Evolutionary conservation across 2,888 invertebrate species (phyloP).

Genomic region (Maniola hyperantus): DNA sequence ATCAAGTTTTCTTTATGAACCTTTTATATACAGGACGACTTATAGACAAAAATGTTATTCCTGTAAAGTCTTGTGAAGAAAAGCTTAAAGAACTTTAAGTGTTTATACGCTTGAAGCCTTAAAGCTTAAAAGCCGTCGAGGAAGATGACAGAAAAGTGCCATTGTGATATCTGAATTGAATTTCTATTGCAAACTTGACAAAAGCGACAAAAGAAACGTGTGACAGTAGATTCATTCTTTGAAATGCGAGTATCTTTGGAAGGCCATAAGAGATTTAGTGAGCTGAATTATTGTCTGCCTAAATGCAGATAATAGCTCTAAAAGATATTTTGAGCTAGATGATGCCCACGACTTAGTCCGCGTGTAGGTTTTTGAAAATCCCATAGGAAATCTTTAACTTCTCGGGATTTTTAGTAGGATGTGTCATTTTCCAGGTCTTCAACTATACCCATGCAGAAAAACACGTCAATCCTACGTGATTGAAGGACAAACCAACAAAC

Average conservation of each 20-base stretch:
- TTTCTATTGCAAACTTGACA: conserved; percentile 22
- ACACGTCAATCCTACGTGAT: too few species aligned
- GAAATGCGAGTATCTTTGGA: conserved; percentile 5
- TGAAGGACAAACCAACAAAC: too few species aligned
- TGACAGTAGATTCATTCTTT: not conserved
- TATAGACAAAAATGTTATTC: not conserved
- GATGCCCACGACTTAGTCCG: too few species aligned
- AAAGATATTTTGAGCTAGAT: not conserved
- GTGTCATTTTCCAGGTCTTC: too few species aligned
- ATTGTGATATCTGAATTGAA: conserved; percentile 28
- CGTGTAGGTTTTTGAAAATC: too few species aligned
- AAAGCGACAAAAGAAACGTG: not conserved
- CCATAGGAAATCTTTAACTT: too few species aligned
- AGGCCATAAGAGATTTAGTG: not conserved
- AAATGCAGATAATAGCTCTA: not conserved
- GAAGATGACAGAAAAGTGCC: conserved; percentile 22
- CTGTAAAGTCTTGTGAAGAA: not conserved
- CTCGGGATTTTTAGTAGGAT: too few species aligned
- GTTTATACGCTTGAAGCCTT: not conserved
- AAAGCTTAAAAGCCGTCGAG: conserved; percentile 16
- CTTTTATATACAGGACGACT: not conserved
- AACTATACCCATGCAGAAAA: too few species aligned
- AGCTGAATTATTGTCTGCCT: not conserved
- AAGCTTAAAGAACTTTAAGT: not conserved
- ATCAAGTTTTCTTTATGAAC: not conserved